These are phyloP conservation scores for Junonia oenone DNA, from an alignment of 2,888 invertebrate species.

Conservation along the genomic window DNA sequence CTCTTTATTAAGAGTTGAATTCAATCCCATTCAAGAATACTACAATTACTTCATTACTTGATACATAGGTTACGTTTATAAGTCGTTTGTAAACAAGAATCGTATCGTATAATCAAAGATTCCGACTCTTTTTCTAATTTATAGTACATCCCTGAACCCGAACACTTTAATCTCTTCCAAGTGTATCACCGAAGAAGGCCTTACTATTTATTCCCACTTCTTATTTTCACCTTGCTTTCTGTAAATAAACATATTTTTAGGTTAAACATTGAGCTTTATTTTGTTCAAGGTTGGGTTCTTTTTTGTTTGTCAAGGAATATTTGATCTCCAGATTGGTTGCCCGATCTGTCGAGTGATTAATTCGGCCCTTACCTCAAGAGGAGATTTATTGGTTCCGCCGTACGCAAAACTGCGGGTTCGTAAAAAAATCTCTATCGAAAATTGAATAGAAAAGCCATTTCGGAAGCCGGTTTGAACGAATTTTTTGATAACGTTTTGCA, in stretches of 20 bases:
- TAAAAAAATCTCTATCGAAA: conserved; percentile 79
- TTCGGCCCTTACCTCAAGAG: conserved; percentile 76
- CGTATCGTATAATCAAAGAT: conserved; percentile 42
- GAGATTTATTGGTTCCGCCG: conserved; percentile 78
- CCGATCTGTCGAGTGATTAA: conserved; percentile 72
- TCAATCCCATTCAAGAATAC: background rate
- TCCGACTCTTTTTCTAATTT: conserved; percentile 58
- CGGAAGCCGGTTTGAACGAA: conserved; percentile 57
- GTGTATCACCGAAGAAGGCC: conserved; percentile 66
- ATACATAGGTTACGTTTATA: background rate
- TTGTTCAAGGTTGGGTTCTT: conserved; percentile 36
- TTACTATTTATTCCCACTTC: conserved; percentile 73
- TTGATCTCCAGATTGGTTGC: conserved; percentile 55
- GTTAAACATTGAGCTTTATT: conserved; percentile 19
- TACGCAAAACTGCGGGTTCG: conserved; percentile 78
- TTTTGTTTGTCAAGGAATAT: conserved; percentile 38
- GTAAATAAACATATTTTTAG: conserved; percentile 52
- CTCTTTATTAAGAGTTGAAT: too few relatives aligned
- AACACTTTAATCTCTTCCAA: conserved; percentile 74
- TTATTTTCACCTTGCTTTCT: conserved; percentile 71
- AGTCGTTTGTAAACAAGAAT: conserved; percentile 9
- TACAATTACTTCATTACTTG: background rate
- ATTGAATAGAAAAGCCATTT: conserved; percentile 80
- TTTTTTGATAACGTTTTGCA: conserved; percentile 59
- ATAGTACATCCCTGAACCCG: conserved; percentile 55